These are phyloP conservation scores for Archivesica marissinica DNA, from an alignment of 1,140 invertebrate genomes.

Conservation along the genomic window DNA sequence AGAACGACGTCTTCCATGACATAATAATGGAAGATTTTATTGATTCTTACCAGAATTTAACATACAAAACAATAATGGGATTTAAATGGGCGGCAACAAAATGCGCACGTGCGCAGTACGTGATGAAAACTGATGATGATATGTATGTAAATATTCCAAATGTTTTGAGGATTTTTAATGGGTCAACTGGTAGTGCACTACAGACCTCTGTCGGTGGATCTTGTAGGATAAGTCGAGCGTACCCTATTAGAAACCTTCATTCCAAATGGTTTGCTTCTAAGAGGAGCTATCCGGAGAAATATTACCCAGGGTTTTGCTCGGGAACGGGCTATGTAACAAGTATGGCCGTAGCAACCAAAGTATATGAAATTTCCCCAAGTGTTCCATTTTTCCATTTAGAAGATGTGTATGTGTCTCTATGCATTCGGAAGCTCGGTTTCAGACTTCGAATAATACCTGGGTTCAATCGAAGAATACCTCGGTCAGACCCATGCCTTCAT, in stretches of 20 bases:
- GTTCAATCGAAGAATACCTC: conserved; percentile 48
- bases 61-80: conserved; percentile 93
- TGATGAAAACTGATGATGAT: conserved; percentile 85
- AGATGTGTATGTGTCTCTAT: conserved; percentile 83
- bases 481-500: conserved; percentile 10
- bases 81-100: conserved; percentile 91
- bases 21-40: conserved; percentile 91
- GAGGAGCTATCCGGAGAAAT: conserved; percentile 77
- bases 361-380: conserved; percentile 76
- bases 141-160: conserved; percentile 83
- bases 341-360: conserved; percentile 76
- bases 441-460: conserved; percentile 52
- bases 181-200: background rate
- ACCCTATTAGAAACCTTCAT: conserved; percentile 26
- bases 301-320: conserved; percentile 83
- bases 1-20: conserved; percentile 87
- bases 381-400: conserved; percentile 83
- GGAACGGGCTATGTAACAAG: conserved; percentile 83
- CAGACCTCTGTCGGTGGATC: conserved; percentile 19
- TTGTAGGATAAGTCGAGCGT: background rate
- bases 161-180: conserved; percentile 54
- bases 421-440: conserved; percentile 64
- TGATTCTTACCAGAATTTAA: conserved; percentile 92
- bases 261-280: conserved; percentile 61
- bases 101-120: conserved; percentile 85